Base-by-base conservation (phyloP, 2,797 vertebrate species). In the Leuciscus waleckii region DNA sequence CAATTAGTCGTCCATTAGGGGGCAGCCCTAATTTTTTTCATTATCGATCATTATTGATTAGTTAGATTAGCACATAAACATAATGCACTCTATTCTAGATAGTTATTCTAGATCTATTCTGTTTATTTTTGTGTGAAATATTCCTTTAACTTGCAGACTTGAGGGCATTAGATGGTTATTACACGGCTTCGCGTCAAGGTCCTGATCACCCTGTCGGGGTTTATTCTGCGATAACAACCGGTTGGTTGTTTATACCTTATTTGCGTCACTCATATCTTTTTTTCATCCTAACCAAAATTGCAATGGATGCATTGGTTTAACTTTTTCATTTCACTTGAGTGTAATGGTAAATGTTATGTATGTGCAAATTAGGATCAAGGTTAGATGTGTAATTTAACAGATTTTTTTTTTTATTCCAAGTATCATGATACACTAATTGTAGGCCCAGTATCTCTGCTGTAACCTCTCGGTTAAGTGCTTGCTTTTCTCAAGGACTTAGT, bases 401-500 rank as follows among this genome's bases (percentile, higher is more conserved):
- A 61, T 49, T 19, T 32, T 2, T 69, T 35, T 70, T 41, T 70
- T 1, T 7, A 41, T 29, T 73, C 41, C 2, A 46, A 73, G n/a
- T 29, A 49, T 73, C 13, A 43, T 29, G 9, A 9, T 73, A 73
- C 26, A 29, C 71, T 75, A 75, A 75, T 58, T 77, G 21, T 17
- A 39, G 21, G 13, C 74, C 4, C 19, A 16, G 11, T 58, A 4
- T 39, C 21, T 58, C 51, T 39, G 14, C 35, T 41, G 23, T 39
- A 10, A 78, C 17, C 10, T 51, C 29, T 51, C 5, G 46, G 73
- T 78, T 79, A 46, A 65, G 77, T 35, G 58, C 56, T 43, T 79
- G 13, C 14, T 49, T 49, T 13, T 1, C 37, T 63, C 56, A 58
- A 41, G 76, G 14, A 63, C 6, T 65, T 41, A 63, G 16, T 2